These are phyloP conservation scores for Tromatobia lineatoria DNA, from an alignment of 2,888 invertebrate species.

Conservation along the genomic window DNA sequence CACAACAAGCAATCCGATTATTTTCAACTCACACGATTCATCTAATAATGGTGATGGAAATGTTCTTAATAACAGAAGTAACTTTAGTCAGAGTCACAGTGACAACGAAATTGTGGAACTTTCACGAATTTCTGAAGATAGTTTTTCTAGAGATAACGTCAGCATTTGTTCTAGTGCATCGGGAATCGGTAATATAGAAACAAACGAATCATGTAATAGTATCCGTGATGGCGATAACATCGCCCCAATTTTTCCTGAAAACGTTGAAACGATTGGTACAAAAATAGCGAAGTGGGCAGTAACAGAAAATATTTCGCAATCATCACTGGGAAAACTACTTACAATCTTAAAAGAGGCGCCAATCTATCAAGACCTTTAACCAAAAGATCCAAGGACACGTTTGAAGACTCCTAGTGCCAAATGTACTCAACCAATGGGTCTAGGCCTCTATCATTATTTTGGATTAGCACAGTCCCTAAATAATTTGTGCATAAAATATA, in stretches of 20 bases:
- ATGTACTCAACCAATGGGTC: constrained; percentile 15
- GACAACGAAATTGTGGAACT: not conserved
- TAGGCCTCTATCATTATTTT: constrained; percentile 51
- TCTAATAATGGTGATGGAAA: not conserved
- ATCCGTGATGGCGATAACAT: not conserved
- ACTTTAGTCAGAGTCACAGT: not conserved
- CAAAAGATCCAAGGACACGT: constrained; percentile 60
- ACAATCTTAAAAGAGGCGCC: constrained; percentile 45
- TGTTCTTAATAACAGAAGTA: constrained; percentile 5
- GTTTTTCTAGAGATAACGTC: not conserved
- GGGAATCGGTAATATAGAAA: not conserved
- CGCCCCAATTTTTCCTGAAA: not conserved
- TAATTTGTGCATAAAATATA: constrained; percentile 29
- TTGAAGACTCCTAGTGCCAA: constrained; percentile 51
- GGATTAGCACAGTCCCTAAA: constrained; percentile 38
- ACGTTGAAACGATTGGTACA: not conserved
- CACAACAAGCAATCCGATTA: constrained; percentile 12
- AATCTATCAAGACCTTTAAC: constrained; percentile 35
- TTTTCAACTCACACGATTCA: not conserved
- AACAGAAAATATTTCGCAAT: constrained; percentile 39
- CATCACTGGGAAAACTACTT: constrained; percentile 47
- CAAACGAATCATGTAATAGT: not conserved
- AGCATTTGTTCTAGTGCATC: constrained; percentile 7
- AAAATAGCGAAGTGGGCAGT: constrained; percentile 45
- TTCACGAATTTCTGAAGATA: not conserved